Conservation (phyloP, 35 echinoderm and acorn worm species). For the Apostichopus californicus region DNA sequence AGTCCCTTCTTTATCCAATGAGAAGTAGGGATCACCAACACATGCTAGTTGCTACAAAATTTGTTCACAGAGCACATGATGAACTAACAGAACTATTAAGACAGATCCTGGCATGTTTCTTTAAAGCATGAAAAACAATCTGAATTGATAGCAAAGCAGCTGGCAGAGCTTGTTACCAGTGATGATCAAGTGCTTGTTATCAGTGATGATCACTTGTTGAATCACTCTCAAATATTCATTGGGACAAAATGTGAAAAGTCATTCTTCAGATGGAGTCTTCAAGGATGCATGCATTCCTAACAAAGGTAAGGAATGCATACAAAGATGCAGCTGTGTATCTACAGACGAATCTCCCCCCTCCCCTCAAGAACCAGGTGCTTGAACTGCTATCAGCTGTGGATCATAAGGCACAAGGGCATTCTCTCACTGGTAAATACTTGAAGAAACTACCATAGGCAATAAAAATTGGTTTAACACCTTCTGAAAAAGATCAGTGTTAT, state of each 20-base stretch:
- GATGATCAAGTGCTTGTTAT: slow-evolving; percentile 11
- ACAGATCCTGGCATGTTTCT: slow-evolving; percentile 61
- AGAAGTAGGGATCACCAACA: too few species aligned
- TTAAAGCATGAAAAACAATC: slow-evolving; percentile 52
- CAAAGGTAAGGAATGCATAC: slow-evolving; percentile 45
- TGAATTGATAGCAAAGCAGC: slow-evolving; percentile 50
- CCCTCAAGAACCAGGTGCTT: slow-evolving; percentile 1
- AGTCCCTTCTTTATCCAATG: too few species aligned
- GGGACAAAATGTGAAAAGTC: slow-evolving; percentile 7
- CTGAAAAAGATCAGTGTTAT: neutral
- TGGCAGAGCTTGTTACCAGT: neutral
- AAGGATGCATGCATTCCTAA: slow-evolving; percentile 19
- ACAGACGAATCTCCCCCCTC: neutral
- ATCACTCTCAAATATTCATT: neutral
- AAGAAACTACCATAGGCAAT: slow-evolving; percentile 47
- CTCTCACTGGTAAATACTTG: neutral
- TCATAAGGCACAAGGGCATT: slow-evolving; percentile 29
- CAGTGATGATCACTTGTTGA: slow-evolving; percentile 28
- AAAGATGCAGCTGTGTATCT: neutral
- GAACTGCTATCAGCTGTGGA: slow-evolving; percentile 29
- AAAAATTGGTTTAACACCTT: neutral
- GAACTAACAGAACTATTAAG: slow-evolving; percentile 61
- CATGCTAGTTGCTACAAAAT: too few species aligned
- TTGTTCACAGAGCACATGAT: slow-evolving; percentile 55
- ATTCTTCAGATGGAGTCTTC: slow-evolving; percentile 39